Conservation (phyloP, 2,113 vertebrate genomes). For the Martes martes region DNA sequence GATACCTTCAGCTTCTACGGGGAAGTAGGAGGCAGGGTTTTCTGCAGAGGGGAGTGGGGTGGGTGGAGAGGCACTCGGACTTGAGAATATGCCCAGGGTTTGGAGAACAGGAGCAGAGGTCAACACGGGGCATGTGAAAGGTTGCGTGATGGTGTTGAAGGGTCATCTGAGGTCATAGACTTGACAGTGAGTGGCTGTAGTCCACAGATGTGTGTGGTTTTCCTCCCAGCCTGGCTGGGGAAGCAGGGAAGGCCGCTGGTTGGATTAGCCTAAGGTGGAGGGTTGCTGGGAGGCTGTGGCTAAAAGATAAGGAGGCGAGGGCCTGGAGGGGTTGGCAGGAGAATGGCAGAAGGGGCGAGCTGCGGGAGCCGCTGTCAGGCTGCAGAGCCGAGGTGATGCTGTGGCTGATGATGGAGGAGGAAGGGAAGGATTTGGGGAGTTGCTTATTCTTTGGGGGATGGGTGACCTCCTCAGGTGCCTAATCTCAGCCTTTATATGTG, state of each 20-base stretch:
- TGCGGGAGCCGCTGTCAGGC: not conserved
- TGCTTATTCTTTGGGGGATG: not conserved
- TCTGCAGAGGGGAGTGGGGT: not conserved
- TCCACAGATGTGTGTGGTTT: not conserved
- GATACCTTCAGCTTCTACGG: not conserved
- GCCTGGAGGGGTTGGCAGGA: not conserved
- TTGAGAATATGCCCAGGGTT: not conserved
- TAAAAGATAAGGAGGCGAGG: not conserved
- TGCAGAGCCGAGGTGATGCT: not conserved
- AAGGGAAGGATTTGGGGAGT: not conserved
- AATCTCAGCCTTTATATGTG: not conserved
- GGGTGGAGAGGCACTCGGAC: too few relatives aligned
- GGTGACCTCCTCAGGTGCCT: not conserved
- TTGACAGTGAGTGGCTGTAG: not conserved
- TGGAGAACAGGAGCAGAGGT: not conserved
- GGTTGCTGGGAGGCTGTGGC: not conserved
- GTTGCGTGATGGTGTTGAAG: rapidly evolving
- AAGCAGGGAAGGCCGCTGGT: not conserved
- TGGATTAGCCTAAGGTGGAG: not conserved
- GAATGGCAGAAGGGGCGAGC: not conserved
- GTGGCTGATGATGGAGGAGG: not conserved
- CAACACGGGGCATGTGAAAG: not conserved
- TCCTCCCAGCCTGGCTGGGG: not conserved
- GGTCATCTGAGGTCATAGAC: not conserved
- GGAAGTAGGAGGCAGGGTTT: not conserved